Base-by-base conservation (phyloP, 2,797 vertebrate genomes). In the Cynopterus sphinx region DNA sequence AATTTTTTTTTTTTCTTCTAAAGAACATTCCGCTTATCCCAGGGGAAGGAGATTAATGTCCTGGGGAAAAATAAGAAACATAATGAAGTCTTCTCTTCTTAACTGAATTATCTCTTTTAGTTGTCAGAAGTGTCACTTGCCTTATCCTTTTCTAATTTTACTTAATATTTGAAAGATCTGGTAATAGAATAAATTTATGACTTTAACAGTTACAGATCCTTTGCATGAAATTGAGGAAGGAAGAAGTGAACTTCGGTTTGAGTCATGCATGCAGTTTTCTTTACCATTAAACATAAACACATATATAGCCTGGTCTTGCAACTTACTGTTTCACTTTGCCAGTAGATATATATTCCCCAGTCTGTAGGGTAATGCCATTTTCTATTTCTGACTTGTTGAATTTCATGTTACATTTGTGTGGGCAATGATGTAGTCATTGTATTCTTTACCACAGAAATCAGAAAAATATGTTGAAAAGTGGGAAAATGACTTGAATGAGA, bases 1-100 rank as follows among this genome's bases (percentile, higher is more conserved):
- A 73, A 33, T 61, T 71, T 88, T 92, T n/a, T 90, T 86, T 87
- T 86, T 89, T 39, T 93, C 53, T 33, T 28, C n/a, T 10, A 26
- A 82, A 70, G n/a, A 93, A 87, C 77, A 78, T 91, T 93, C 92
- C 31, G 55, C 12, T 74, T 90, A 71, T 86, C 91, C 59, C 89
- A 70, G 43, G 74, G 84, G 89, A 63, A 46, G 83, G 43, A 95
- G 92, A 90, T 74, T 82, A 74, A 93, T 16, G 67, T 84, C 53
- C 36, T 49, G 9, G 55, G 46, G 33, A 36, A 88, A 92, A 85
- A 24, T 82, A 70, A 92, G 67, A 88, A 83, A 19, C 9, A 3
- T 28, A 73, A 36, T 53, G 31, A 95, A 67, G 26, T 83, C 28
- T 93, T 91, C 90, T 83, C 55, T 75, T 6, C 24, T 65, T 85